Percentiles rank a stretch among this genome's conserved stretches.
Conservation (phyloP, 2,113 vertebrate genomes). For the Chroicocephalus ridibundus region DNA sequence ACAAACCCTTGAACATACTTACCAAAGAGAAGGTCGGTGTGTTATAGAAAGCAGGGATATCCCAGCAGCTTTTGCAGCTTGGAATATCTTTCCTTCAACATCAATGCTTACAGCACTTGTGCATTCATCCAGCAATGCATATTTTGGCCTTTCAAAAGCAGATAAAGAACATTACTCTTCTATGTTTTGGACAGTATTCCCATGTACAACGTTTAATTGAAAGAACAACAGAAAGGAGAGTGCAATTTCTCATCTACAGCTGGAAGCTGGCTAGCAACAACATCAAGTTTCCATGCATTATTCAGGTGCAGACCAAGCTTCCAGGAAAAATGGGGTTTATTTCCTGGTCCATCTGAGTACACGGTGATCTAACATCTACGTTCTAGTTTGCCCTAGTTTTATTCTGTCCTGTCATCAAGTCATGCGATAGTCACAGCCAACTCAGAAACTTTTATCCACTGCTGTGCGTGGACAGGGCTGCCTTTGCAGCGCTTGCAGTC, state of each 20-base stretch:
- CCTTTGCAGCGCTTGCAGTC: background rate
- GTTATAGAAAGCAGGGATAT: slow-evolving; percentile 98
- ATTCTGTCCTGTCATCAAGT: background rate
- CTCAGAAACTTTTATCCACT: background rate
- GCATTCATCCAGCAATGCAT: slow-evolving; percentile 95
- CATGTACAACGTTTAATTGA: background rate
- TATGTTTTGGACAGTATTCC: background rate
- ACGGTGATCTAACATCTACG: background rate
- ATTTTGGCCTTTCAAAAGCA: slow-evolving; percentile 85
- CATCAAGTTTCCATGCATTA: background rate
- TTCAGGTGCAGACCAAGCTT: background rate
- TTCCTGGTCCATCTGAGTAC: background rate
- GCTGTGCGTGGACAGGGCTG: background rate
- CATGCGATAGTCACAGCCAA: background rate
- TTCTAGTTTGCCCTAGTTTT: background rate
- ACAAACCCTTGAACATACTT: slow-evolving; percentile 48
- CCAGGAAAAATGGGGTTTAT: background rate
- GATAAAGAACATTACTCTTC: slow-evolving; percentile 25
- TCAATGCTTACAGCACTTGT: slow-evolving; percentile 98
- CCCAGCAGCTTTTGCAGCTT: slow-evolving; percentile 90
- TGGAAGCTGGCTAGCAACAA: background rate
- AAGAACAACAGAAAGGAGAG: background rate
- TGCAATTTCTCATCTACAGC: background rate
- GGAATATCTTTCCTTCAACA: slow-evolving; percentile 98
- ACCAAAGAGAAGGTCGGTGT: slow-evolving; percentile 97